Percentiles rank a stretch among this genome's conserved stretches.
Evolutionary conservation across 2,888 invertebrate species (phyloP).

Genomic region (Boloria euphrosyne): DNA sequence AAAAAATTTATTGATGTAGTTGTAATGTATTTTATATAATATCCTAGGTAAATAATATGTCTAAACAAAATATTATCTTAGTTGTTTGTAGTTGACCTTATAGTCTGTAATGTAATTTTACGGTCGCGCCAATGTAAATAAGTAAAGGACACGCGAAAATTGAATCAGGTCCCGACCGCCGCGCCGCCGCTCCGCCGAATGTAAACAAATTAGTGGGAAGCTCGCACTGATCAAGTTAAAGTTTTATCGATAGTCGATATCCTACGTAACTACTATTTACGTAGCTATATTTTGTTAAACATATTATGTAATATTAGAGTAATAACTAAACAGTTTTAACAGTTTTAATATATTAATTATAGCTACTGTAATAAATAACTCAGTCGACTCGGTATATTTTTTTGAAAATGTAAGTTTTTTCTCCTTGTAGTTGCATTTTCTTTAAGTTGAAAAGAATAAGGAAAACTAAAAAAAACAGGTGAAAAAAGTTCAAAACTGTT

Average conservation of each 20-base stretch:
- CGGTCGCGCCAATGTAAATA: constrained; percentile 32
- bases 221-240: constrained; percentile 24
- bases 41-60: too few relatives aligned
- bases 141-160: constrained; percentile 56
- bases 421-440: too few relatives aligned
- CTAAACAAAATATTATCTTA: not conserved
- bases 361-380: too few relatives aligned
- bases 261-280: not conserved
- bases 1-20: too few relatives aligned
- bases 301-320: not conserved
- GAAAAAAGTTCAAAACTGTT: too few relatives aligned
- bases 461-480: too few relatives aligned
- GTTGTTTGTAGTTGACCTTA: not conserved
- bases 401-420: too few relatives aligned
- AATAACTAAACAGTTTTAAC: too few relatives aligned
- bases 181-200: constrained; percentile 52
- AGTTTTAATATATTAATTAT: too few relatives aligned
- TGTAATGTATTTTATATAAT: too few relatives aligned
- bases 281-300: not conserved
- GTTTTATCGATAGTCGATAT: constrained; percentile 12
- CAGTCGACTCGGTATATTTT: too few relatives aligned
- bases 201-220: constrained; percentile 52
- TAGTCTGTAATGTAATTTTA: not conserved
- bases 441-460: too few relatives aligned
- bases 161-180: constrained; percentile 51